Base-by-base conservation (phyloP, 2,113 vertebrate genomes). In the Sclerurus mexicanus region DNA sequence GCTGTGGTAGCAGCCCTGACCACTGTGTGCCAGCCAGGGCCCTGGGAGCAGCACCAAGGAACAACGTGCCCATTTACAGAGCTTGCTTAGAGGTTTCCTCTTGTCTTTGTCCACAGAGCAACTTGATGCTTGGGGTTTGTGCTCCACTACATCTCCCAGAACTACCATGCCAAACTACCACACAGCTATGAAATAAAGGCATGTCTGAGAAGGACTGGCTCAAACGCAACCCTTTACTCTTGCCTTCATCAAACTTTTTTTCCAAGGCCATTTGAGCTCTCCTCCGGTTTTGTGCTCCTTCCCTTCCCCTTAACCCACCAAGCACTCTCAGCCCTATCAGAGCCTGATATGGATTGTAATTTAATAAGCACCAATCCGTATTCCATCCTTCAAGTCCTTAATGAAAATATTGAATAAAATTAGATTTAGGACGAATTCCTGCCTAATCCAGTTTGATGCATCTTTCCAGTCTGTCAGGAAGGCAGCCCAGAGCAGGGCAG, bases 341-440 rank as follows among this genome's bases (percentile, higher is more conserved):
- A 72, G 40, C 39, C 53, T 64, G 66, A 95, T 75, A 91, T 0
- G 44, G 87, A 47, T 44, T 68, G 3, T 58, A 93, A 95, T 76
- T 89, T 64, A 96, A 91, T 93, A 90, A 87, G 12, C 24, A 84
- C 82, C 93, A 85, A 94, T 76, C 25, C 31, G 75, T 68, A 93
- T 58, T 75, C 89, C 74, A 94, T 68, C 78, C 44, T 82, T 91
- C 78, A 76, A 71, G 40, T 71, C 44, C 82, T 91, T 94, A 96
- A 96, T 93, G 82, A 93, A 93, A 95, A 93, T 93, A 94, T 76
- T 87, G 67, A 93, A 94, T 85, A 69, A 86, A 93, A 79, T 74
- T 9, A 88, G 63, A 93, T 18, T 31, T 28, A 58, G 67, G 89
- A 87, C 30, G 55, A 83, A 90, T 86, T 92, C 71, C 72, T 79